Conservation (phyloP, 2,797 vertebrate species). For the Macroramphosus scolopax region DNA sequence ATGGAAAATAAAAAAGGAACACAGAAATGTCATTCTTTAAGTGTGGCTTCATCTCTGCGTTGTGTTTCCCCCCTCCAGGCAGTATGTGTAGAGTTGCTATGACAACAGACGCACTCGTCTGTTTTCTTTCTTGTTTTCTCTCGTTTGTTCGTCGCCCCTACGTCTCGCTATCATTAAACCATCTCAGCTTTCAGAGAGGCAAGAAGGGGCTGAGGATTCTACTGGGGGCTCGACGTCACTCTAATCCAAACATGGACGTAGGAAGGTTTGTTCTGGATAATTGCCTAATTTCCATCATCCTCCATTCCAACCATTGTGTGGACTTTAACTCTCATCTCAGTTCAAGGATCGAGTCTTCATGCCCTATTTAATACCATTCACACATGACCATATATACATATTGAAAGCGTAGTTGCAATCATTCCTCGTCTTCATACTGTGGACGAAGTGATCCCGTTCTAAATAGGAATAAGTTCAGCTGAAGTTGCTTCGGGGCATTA, state of each 20-base stretch:
- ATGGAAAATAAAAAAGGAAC: slow-evolving; percentile 11
- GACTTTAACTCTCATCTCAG: not conserved
- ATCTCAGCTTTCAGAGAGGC: too few species aligned
- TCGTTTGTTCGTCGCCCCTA: too few species aligned
- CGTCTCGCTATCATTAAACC: too few species aligned
- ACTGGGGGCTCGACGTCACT: too few species aligned
- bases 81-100: slow-evolving; percentile 20
- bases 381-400: too few species aligned
- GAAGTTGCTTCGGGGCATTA: too few species aligned
- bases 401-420: too few species aligned
- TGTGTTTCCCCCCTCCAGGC: slow-evolving; percentile 10
- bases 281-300: not conserved
- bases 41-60: slow-evolving; percentile 48
- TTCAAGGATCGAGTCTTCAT: not conserved
- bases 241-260: slow-evolving; percentile 3
- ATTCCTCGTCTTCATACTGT: too few species aligned
- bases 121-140: slow-evolving; percentile 9
- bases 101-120: slow-evolving; percentile 18
- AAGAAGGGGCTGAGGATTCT: too few species aligned
- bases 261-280: slow-evolving; percentile 12
- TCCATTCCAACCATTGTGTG: not conserved
- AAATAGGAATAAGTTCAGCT: too few species aligned
- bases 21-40: slow-evolving; percentile 38
- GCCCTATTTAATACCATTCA: too few species aligned
- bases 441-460: too few species aligned